Evolutionary conservation across 2,797 vertebrate genomes (phyloP).

Genomic region (Sciaenops ocellatus): DNA sequence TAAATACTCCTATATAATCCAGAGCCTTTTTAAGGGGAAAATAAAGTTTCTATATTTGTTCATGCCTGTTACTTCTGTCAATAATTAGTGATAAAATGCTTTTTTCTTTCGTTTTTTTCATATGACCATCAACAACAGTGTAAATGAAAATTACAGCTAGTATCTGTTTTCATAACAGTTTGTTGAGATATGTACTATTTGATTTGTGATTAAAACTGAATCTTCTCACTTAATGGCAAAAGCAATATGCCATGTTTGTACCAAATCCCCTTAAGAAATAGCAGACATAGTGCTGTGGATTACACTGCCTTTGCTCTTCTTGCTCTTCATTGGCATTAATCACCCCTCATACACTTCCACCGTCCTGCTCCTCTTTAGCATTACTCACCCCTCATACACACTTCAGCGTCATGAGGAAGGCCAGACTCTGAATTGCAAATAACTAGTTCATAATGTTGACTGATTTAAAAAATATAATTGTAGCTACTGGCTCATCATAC

Average conservation of each 20-base stretch:
- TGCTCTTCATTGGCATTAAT: conserved; percentile 5
- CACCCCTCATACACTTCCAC: conserved; percentile 1
- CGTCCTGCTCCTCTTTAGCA: not conserved
- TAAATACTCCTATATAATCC: not conserved
- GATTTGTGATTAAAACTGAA: not conserved
- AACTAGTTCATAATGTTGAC: conserved; percentile 31
- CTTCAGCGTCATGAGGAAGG: conserved; percentile 16
- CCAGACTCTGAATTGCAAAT: conserved; percentile 40
- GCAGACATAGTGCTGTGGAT: not conserved
- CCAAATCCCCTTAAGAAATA: not conserved
- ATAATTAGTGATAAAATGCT: not conserved
- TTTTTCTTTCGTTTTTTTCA: not conserved
- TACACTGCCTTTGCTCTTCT: not conserved
- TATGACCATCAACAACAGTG: too few species aligned
- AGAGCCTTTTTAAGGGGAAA: not conserved
- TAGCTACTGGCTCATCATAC: not conserved
- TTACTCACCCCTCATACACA: conserved; percentile 13
- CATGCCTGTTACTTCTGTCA: too few species aligned
- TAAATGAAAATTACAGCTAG: not conserved
- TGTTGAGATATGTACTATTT: not conserved
- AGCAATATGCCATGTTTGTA: not conserved
- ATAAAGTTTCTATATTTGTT: too few species aligned
- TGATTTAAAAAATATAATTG: conserved; percentile 20
- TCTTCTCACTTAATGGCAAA: not conserved
- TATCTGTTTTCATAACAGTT: not conserved